phyloP scores from a whole-genome alignment of 2,797 vertebrate species.

The Pristis pectinata region DNA sequence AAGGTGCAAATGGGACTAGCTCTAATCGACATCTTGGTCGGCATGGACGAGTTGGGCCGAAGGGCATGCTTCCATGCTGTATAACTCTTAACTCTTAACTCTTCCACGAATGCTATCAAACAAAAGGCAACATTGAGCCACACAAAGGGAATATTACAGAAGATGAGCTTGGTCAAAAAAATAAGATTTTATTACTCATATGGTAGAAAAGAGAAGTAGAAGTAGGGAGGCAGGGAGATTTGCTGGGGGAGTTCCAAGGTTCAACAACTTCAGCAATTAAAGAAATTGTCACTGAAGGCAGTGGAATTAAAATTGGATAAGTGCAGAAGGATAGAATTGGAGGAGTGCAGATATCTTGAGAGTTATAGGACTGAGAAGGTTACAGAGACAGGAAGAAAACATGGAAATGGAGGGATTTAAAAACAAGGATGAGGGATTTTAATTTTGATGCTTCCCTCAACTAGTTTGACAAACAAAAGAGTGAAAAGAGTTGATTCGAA shows the following conservation, averaged over 20 bases:
- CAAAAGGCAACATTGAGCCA: neutral
- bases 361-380: neutral
- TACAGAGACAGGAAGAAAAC: neutral
- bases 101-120: neutral
- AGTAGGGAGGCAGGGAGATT: neutral
- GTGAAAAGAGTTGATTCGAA: neutral
- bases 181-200: neutral
- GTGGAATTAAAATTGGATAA: neutral
- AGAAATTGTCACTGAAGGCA: neutral
- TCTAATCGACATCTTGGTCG: too few relatives aligned
- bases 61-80: too few relatives aligned
- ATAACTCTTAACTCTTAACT: too few relatives aligned
- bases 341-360: neutral
- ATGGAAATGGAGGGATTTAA: neutral
- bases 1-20: too few relatives aligned
- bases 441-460: neutral
- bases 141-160: neutral
- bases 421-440: neutral
- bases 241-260: neutral
- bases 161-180: neutral
- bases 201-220: neutral
- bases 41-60: too few relatives aligned
- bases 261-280: neutral
- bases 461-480: neutral
- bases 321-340: neutral